Evolutionary conservation across 2,888 invertebrate species (phyloP).

Genomic region (Yponomeuta malinellus): DNA sequence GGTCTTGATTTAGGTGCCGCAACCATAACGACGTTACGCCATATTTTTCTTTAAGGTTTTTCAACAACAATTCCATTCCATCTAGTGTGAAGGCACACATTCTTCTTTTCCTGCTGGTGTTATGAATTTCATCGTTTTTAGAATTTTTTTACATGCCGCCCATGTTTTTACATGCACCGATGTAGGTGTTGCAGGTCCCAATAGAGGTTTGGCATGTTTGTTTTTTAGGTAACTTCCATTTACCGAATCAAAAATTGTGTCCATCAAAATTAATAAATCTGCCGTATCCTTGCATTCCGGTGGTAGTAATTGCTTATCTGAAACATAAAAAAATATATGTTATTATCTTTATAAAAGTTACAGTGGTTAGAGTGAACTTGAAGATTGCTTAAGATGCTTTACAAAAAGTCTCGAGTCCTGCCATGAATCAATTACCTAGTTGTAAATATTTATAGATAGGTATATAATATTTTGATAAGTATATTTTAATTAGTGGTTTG

Average conservation of each 20-base stretch:
- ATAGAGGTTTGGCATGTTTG: neutral
- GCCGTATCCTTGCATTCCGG: slow-evolving; percentile 6
- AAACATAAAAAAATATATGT: neutral
- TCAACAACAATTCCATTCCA: slow-evolving; percentile 15
- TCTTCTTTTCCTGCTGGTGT: slow-evolving; percentile 6
- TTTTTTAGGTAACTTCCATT: slow-evolving; percentile 1
- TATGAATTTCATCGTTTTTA: slow-evolving; percentile 22
- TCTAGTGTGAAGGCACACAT: slow-evolving; percentile 18
- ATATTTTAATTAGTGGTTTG: neutral
- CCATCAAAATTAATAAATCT: neutral
- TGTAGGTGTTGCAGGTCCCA: slow-evolving; percentile 1
- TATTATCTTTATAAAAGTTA: no score
- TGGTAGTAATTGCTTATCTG: slow-evolving; percentile 11
- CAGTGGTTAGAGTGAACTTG: no score
- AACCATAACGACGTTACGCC: slow-evolving; percentile 25
- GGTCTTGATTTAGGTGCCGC: slow-evolving; percentile 29
- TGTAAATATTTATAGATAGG: neutral
- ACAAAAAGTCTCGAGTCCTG: no score
- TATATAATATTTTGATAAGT: neutral
- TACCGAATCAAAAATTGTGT: neutral
- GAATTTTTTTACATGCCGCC: neutral
- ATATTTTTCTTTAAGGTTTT: slow-evolving; percentile 18
- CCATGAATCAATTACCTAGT: neutral
- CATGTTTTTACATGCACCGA: neutral
- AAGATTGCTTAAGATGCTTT: no score